Percentiles rank a stretch among this genome's conserved stretches.
phyloP scores from a whole-genome alignment of 2,797 vertebrate species.

The Taeniopygia guttata region DNA sequence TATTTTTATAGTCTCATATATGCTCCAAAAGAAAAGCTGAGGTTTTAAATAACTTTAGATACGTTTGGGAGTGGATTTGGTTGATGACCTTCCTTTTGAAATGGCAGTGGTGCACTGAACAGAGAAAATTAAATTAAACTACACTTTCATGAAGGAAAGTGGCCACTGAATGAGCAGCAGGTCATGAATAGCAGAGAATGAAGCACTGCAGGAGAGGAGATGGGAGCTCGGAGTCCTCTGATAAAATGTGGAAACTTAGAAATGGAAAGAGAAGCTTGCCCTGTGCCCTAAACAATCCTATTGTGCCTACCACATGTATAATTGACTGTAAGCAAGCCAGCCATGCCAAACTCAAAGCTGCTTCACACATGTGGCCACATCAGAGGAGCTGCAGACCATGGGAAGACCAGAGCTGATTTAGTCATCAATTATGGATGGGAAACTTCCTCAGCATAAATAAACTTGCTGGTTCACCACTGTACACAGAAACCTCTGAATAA shows the following conservation, averaged over 20 bases:
- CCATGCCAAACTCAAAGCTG: not conserved
- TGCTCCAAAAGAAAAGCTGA: not conserved
- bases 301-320: not conserved
- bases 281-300: not conserved
- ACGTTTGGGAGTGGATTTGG: not conserved
- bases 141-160: not conserved
- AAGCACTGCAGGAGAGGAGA: not conserved
- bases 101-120: not conserved
- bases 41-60: not conserved
- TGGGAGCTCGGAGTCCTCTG: not conserved
- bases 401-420: constrained; percentile 17
- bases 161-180: not conserved
- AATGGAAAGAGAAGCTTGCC: not conserved
- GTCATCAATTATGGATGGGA: constrained; percentile 43
- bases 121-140: not conserved
- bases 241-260: not conserved
- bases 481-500: constrained; percentile 7
- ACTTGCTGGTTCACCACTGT: constrained; percentile 9
- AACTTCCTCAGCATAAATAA: constrained; percentile 33
- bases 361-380: not conserved
- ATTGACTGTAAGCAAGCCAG: not conserved
- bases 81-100: not conserved
- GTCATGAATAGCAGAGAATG: not conserved
- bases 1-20: not conserved
- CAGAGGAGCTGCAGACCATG: not conserved